Evolutionary conservation across 2,113 vertebrate species (phyloP).

Genomic region (Spea multiplicata): DNA sequence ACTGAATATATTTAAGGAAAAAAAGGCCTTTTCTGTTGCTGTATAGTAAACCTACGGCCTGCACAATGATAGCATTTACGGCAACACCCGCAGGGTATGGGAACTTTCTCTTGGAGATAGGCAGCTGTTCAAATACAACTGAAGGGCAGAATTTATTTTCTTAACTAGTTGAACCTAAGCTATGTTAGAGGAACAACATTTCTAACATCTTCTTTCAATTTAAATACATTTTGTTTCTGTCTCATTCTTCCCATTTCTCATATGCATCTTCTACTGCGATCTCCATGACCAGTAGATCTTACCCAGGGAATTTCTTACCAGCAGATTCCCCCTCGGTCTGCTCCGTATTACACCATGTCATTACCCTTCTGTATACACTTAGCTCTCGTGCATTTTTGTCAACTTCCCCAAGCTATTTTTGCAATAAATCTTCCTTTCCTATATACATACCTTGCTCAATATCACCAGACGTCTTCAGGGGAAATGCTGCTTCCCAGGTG

Average conservation of each 20-base stretch:
- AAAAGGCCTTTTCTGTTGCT: not conserved
- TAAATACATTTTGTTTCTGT: not conserved
- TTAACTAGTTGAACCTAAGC: constrained; percentile 5
- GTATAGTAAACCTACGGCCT: not conserved
- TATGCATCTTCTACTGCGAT: too few relatives aligned
- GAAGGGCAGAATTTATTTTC: constrained; percentile 16
- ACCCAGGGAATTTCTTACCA: too few relatives aligned
- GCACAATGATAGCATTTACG: constrained; percentile 8
- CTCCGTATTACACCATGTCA: too few relatives aligned
- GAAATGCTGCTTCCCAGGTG: too few relatives aligned
- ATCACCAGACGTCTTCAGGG: too few relatives aligned
- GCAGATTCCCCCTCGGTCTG: too few relatives aligned
- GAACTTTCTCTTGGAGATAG: constrained; percentile 12
- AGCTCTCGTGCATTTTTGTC: too few relatives aligned
- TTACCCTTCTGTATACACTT: too few relatives aligned
- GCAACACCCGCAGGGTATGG: constrained; percentile 3
- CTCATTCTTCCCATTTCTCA: not conserved
- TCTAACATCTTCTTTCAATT: not conserved
- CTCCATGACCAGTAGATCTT: too few relatives aligned
- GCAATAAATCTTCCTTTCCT: too few relatives aligned
- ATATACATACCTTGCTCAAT: too few relatives aligned
- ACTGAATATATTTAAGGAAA: not conserved
- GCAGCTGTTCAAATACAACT: constrained; percentile 39
- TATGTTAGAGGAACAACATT: not conserved
- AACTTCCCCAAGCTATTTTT: too few relatives aligned